Percentiles rank a stretch among this genome's conserved stretches.
Conservation (phyloP, 2,888 invertebrate species). For the Panopea generosa region DNA sequence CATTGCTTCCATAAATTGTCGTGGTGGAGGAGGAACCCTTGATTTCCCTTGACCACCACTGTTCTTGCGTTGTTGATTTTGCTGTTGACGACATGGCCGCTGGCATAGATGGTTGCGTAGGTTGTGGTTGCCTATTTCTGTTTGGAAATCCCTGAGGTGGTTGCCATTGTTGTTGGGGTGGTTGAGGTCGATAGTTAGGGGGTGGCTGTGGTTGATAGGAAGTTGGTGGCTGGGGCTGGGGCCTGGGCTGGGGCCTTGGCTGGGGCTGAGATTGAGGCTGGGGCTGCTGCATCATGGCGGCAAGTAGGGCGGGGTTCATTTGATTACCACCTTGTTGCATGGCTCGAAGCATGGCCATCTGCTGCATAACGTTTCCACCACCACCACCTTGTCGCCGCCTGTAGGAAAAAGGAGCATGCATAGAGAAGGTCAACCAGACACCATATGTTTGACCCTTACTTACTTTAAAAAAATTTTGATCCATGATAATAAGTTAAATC, state of each 20-base stretch:
- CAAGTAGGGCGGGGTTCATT: conserved; percentile 14
- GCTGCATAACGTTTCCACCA: conserved; percentile 13
- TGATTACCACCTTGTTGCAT: conserved; percentile 11
- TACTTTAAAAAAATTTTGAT: too few relatives aligned
- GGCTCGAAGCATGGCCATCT: conserved; percentile 36
- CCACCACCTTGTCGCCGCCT: conserved; percentile 13
- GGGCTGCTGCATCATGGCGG: background rate
- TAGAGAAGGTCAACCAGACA: background rate
- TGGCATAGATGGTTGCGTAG: background rate
- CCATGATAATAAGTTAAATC: too few relatives aligned
- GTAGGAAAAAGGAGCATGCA: conserved; percentile 26
- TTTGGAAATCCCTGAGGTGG: background rate
- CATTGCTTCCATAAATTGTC: conserved; percentile 33
- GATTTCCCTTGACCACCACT: background rate
- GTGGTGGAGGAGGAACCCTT: conserved; percentile 25
- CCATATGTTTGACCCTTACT: too few relatives aligned
- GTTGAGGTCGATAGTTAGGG: conserved; percentile 19
- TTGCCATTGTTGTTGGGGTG: conserved; percentile 10
- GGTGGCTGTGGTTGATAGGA: background rate
- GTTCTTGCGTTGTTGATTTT: background rate
- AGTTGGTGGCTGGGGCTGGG: background rate
- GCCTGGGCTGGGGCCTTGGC: background rate
- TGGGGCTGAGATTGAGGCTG: background rate
- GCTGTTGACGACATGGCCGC: background rate
- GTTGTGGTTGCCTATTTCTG: background rate